A percentile compares a stretch with the other conserved stretches of the same genome.
These are phyloP conservation scores for Meteorus sp. DNA, from an alignment of 1,140 invertebrate genomes.

Conservation along the genomic window DNA sequence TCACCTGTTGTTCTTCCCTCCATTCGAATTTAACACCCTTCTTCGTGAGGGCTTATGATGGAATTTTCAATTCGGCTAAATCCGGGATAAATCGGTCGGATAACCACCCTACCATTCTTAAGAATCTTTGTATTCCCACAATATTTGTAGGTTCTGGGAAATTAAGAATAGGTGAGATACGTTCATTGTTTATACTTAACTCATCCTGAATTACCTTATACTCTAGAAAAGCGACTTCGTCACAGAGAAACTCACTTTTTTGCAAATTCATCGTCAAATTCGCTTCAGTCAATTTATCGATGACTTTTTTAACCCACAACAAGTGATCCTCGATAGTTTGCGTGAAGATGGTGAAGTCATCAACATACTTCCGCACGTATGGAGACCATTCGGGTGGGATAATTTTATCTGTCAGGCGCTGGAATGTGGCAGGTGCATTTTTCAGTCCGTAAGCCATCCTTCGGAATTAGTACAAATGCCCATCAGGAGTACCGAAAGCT, in stretches of 20 bases:
- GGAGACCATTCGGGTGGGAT: conserved; percentile 5
- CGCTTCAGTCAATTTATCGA: not conserved
- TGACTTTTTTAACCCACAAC: not conserved
- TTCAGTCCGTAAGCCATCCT: conserved; percentile 18
- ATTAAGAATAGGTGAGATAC: conserved; percentile 8
- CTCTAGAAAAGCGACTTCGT: conserved; percentile 16
- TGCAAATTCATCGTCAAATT: conserved; percentile 13
- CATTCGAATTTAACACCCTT: conserved; percentile 22
- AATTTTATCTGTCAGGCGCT: conserved; percentile 5
- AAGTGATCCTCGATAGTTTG: conserved; percentile 11
- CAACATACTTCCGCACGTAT: not conserved
- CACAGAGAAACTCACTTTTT: conserved; percentile 28
- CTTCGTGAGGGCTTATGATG: not conserved
- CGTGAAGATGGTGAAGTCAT: not conserved
- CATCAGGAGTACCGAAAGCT: conserved; percentile 17
- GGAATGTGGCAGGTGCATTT: conserved; percentile 21
- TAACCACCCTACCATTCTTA: not conserved
- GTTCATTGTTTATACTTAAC: not conserved
- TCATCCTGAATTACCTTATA: conserved; percentile 18
- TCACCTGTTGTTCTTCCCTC: conserved; percentile 4
- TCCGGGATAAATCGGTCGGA: not conserved
- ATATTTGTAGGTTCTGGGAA: not conserved
- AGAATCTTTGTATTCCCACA: not conserved
- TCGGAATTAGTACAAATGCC: conserved; percentile 15
- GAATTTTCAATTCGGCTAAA: not conserved